Evolutionary conservation across 2,113 vertebrate species (phyloP).

Genomic region (Puma concolor): DNA sequence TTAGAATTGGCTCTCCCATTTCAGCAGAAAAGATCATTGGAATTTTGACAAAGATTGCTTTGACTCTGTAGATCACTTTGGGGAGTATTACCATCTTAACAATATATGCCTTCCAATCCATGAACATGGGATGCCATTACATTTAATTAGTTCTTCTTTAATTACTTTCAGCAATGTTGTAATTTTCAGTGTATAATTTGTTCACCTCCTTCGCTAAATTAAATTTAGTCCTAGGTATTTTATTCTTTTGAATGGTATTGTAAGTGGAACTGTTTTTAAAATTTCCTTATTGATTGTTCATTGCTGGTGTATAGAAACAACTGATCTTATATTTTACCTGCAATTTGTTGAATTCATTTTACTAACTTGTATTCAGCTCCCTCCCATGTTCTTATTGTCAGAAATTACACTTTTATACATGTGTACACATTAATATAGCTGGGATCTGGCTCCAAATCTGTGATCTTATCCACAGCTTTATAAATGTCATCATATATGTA

Average conservation of each 20-base stretch:
- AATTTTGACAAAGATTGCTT: not conserved
- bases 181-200: not conserved
- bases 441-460: not conserved
- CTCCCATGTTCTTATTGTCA: not conserved
- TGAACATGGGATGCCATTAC: not conserved
- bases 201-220: not conserved
- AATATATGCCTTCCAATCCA: not conserved
- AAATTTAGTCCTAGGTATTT: not conserved
- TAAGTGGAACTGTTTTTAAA: not conserved
- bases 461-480: not conserved
- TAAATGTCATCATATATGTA: not conserved
- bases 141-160: not conserved
- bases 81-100: not conserved
- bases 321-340: not conserved
- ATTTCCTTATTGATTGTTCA: not conserved
- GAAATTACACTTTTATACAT: not conserved
- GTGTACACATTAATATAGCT: not conserved
- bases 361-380: not conserved
- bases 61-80: not conserved
- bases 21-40: not conserved
- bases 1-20: not conserved
- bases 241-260: not conserved
- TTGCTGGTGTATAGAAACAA: not conserved
- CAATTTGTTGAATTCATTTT: not conserved
- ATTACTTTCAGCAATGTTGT: not conserved